Evolutionary conservation across 1,140 invertebrate species (phyloP).

Genomic region (Pollicipes pollicipes): DNA sequence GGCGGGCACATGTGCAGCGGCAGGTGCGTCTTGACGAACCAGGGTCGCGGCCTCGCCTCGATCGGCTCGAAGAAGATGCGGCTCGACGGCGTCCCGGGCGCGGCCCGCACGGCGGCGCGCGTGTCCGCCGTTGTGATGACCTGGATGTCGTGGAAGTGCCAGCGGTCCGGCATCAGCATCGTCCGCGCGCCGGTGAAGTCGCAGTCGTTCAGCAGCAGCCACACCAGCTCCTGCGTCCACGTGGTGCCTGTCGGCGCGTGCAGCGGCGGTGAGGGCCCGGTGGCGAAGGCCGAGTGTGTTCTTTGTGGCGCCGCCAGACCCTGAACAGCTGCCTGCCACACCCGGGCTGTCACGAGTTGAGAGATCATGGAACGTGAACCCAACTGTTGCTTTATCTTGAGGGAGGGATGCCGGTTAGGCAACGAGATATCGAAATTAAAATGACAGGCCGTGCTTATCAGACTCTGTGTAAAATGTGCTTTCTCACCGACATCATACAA

Average conservation of each 20-base stretch:
- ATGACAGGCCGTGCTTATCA: too few relatives aligned
- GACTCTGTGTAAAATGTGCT: too few relatives aligned
- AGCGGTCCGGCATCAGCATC: conserved; percentile 4
- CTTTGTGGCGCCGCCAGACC: too few relatives aligned
- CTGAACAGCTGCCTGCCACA: too few relatives aligned
- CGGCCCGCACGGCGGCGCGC: neutral
- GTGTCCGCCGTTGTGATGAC: neutral
- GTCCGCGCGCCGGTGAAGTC: neutral
- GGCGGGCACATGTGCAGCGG: conserved; percentile 6
- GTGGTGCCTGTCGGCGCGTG: conserved; percentile 14
- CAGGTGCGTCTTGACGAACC: conserved; percentile 4
- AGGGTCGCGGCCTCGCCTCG: neutral
- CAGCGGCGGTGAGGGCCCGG: too few relatives aligned
- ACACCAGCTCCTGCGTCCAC: conserved; percentile 18
- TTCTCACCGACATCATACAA: too few relatives aligned
- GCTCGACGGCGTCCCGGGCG: neutral
- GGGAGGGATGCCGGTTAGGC: too few relatives aligned
- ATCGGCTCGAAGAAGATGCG: neutral
- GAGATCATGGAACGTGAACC: too few relatives aligned
- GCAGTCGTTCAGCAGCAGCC: conserved; percentile 11
- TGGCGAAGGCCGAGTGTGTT: too few relatives aligned
- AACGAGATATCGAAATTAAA: too few relatives aligned
- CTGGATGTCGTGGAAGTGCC: neutral
- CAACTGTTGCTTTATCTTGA: too few relatives aligned
- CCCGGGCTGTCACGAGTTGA: too few relatives aligned